Percentiles rank a stretch among this genome's conserved stretches.
Evolutionary conservation across 2,113 vertebrate genomes (phyloP).

Genomic region (Fulica atra): DNA sequence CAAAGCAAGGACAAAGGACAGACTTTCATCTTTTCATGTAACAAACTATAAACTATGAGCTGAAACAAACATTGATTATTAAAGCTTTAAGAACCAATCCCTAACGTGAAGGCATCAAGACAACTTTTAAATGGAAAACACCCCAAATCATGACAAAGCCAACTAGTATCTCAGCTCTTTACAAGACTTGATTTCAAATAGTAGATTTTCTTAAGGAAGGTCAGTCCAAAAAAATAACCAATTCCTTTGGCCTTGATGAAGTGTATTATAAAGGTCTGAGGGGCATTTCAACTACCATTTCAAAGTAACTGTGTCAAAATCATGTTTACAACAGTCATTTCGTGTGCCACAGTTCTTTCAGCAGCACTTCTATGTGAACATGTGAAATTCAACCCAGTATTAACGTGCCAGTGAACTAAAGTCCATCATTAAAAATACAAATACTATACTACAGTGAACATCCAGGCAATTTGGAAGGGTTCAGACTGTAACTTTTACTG

Average conservation of each 20-base stretch:
- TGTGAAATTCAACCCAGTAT: background rate
- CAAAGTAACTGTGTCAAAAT: background rate
- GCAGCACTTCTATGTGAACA: background rate
- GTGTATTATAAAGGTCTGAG: accelerated
- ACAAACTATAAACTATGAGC: background rate
- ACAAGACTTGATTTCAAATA: background rate
- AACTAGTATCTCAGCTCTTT: background rate
- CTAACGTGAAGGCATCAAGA: background rate
- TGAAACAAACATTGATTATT: background rate
- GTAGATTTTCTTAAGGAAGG: background rate
- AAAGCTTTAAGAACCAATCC: background rate
- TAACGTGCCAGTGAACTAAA: background rate
- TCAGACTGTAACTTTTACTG: background rate
- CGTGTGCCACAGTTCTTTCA: background rate
- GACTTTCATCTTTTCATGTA: background rate
- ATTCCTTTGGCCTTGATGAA: background rate
- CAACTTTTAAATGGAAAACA: background rate
- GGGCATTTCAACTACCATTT: accelerated
- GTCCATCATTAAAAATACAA: background rate
- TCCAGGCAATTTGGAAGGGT: background rate
- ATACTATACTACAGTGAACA: background rate
- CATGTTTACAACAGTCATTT: background rate
- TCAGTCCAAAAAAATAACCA: background rate
- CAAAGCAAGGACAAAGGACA: background rate
- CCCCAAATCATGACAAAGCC: background rate